Percentiles rank a stretch among this genome's conserved stretches.
Evolutionary conservation across 2,797 vertebrate species (phyloP).

Genomic region (Mormyrops attenuatus): DNA sequence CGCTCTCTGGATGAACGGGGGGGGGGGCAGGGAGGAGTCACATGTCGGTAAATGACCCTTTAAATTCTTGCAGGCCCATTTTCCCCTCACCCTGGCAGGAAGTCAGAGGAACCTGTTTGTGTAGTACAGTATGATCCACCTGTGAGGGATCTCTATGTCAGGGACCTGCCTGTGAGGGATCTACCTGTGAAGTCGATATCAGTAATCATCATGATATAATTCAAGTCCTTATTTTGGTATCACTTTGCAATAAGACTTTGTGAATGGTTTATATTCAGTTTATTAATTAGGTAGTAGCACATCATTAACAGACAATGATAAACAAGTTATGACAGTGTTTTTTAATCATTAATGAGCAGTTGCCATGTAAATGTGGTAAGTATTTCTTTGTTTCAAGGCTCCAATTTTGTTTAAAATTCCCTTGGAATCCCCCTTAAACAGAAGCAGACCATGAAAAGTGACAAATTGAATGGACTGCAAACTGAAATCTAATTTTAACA

Average conservation of each 20-base stretch:
- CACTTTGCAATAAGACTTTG: no score
- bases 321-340: neutral
- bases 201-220: neutral
- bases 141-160: neutral
- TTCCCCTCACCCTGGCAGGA: neutral
- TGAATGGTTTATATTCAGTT: no score
- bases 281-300: no score
- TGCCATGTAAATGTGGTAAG: neutral
- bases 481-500: neutral
- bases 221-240: no score
- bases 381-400: neutral
- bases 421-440: neutral
- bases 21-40: neutral
- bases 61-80: neutral
- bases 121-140: no score
- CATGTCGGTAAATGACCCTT: neutral
- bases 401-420: neutral
- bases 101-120: neutral
- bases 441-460: neutral
- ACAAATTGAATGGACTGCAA: neutral
- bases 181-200: neutral
- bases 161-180: neutral
- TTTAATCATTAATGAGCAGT: neutral
- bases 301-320: no score
- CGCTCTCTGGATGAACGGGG: neutral